Evolutionary conservation across 2,888 invertebrate species (phyloP).

Genomic region (Drosophila prostipennis): DNA sequence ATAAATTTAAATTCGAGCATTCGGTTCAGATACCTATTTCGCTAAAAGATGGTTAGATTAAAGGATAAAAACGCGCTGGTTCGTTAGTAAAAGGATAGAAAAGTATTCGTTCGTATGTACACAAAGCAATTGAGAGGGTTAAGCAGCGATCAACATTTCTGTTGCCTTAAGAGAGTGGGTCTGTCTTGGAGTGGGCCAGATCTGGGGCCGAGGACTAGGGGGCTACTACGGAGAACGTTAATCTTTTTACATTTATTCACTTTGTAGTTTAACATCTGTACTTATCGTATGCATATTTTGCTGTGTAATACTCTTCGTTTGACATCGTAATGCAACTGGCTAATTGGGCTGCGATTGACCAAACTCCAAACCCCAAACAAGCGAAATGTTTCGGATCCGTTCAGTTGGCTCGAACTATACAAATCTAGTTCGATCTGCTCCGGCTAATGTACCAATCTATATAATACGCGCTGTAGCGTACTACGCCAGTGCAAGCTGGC

Average conservation of each 20-base stretch:
- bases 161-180: conserved; percentile 31
- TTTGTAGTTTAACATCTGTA: conserved; percentile 33
- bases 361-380: conserved; percentile 25
- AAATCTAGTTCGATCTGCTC: conserved; percentile 14
- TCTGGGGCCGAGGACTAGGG: conserved; percentile 32
- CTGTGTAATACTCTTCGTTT: conserved; percentile 67
- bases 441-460: conserved; percentile 1
- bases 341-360: conserved; percentile 52
- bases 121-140: conserved; percentile 64
- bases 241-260: conserved; percentile 69
- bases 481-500: background rate
- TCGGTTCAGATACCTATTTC: conserved; percentile 33
- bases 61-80: conserved; percentile 31
- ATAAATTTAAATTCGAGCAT: conserved; percentile 61
- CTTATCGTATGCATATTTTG: conserved; percentile 47
- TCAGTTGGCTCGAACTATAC: conserved; percentile 13
- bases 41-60: conserved; percentile 8
- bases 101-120: conserved; percentile 60
- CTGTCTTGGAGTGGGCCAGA: conserved; percentile 18
- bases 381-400: conserved; percentile 4
- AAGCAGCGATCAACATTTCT: conserved; percentile 53
- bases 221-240: conserved; percentile 29
- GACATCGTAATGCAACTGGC: conserved; percentile 66
- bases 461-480: background rate
- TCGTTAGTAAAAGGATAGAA: conserved; percentile 62